Base-by-base conservation (phyloP, 2,888 invertebrate species). In the Atrina japonica region DNA sequence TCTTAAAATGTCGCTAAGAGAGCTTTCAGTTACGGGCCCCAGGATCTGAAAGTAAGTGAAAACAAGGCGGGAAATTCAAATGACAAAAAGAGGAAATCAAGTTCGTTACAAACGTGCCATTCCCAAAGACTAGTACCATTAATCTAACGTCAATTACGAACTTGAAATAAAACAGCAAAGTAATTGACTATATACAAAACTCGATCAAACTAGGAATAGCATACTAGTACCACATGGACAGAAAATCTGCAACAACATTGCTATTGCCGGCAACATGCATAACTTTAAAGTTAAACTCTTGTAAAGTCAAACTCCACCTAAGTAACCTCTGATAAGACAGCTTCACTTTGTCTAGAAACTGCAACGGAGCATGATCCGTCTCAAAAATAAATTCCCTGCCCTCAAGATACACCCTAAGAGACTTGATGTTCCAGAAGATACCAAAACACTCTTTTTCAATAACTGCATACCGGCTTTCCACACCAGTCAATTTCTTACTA, bases 391-490 rank as follows among this genome's bases (percentile, higher is more conserved):
- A 70, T 56, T 70, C 66, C 21, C 41, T 58, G 29, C 66, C 70
- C 1, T 58, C 49, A 16, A 74, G 50, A 58, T 67, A 71, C 14
- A 49, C n/a, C 40, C 56, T 29, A 2, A 65, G 43, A 16, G 6
- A 43, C n/a, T 66, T 49, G 2, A 70, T 53, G 50, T 14, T 75
- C 49, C 64, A 75, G 16, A 80, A 70, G 3, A 82, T 72, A 0
- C 79, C 82, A n/a, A 79, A 69, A 40, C 75, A 49, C 53, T 83
- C 83, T 9, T 69, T 53, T 25, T 85, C 76, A 1, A 78, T 75
- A 11, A 78, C 66, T 1, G 73, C 49, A 71, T 81, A 82, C 2
- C 66, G 63, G 0, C 69, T 58, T 52, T 84, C 80, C 6, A 76
- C 23, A 9, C 70, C 69, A 1, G 72, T 29, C 9, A 85, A 65